Conservation (phyloP, 92 coral and sea anemone genomes). For the Phenganax stokvisi region DNA sequence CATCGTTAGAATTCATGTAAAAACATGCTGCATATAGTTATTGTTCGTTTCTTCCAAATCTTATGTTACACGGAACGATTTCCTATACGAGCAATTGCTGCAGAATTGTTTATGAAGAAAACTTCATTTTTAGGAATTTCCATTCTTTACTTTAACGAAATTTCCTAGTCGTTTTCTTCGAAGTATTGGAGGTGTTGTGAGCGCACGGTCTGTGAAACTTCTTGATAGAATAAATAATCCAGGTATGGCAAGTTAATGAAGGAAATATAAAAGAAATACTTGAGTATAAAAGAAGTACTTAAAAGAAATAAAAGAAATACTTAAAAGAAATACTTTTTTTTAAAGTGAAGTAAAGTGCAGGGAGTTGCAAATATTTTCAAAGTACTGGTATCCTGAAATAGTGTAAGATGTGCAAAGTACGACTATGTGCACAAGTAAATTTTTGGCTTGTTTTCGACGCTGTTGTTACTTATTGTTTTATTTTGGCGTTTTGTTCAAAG, state of each 20-base stretch:
- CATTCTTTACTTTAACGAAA: slow-evolving; percentile 86
- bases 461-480: too few species aligned
- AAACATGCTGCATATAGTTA: too few species aligned
- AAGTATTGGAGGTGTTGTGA: slow-evolving; percentile 88
- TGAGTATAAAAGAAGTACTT: not conserved
- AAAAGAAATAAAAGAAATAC: not conserved
- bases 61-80: too few species aligned
- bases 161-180: slow-evolving; percentile 77
- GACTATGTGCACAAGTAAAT: too few species aligned
- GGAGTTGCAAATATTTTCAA: too few species aligned
- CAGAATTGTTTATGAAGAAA: not conserved
- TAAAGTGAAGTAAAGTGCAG: not conserved
- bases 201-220: slow-evolving; percentile 91
- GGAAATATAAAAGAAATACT: not conserved
- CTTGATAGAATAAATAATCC: slow-evolving; percentile 92
- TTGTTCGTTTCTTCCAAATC: too few species aligned
- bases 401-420: too few species aligned
- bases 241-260: slow-evolving; percentile 41
- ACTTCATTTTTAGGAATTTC: slow-evolving; percentile 69
- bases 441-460: too few species aligned
- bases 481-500: too few species aligned
- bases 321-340: not conserved
- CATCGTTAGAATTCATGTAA: not conserved
- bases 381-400: too few species aligned
- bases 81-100: not conserved